Evolutionary conservation across 2,797 vertebrate genomes (phyloP), one percentile per base, ranked within the genome.

Genomic region (Poliocrania exsul): DNA sequence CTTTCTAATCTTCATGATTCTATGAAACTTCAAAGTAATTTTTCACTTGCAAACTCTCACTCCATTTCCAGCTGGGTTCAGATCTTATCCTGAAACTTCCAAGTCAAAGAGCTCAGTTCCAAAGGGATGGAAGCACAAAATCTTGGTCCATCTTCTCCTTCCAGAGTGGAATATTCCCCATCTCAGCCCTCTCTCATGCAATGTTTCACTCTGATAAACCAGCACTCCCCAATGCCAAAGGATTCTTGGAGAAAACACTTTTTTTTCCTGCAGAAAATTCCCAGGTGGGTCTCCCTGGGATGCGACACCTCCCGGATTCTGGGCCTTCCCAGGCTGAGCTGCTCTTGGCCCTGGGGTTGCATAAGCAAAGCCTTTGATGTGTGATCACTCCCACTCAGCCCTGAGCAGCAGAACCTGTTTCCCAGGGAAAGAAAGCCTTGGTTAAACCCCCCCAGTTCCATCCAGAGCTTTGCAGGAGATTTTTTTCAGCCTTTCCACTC

Each of bases 391-490:
- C 74, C 38, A 46, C 92, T 58, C 84, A 91, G 33, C 65, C 61
- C 73, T 71, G 73, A 83, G 84, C 87, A 44, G 84, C 51, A 89
- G 78, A 93, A 89, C 84, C 90, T 70, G 87, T 84, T 94, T 47
- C 78, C 9, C 69, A 28, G 53, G 71, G 72, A 29, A 11, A 46
- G 35, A 66, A 83, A 62, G 20, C 25, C 1, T 74, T 79, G 72
- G 21, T 62, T 83, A 50, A 61, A 77, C 42, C 31, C 33, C 84
- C 42, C 33, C 60, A 18, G 6, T 44, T 70, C 17, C 14, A 60
- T 15, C 50, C 86, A 57, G 5, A 23, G 31, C 31, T 94, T 60
- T 74, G 61, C 79, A 51, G 50, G 74, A 54, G 57, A 24, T 54
- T 81, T 69, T 92, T 50, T 88, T 37, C 67, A 61, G 57, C 81